Percentiles rank a stretch among this genome's conserved stretches.
These are phyloP conservation scores for Calypte anna DNA, from an alignment of 2,113 vertebrate genomes.

Conservation along the genomic window DNA sequence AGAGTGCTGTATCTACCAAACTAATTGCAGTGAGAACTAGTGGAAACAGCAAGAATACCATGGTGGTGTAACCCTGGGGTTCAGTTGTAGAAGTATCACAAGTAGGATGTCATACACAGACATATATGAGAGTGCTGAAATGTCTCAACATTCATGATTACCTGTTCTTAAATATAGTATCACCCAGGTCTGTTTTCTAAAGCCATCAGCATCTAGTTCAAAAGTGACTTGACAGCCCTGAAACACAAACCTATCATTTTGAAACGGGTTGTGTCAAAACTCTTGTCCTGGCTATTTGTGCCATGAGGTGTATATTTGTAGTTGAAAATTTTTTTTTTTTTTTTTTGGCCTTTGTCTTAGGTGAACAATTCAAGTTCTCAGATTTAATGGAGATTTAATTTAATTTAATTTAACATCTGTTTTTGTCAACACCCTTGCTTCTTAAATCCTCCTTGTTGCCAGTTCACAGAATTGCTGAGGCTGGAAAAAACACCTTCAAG, in stretches of 20 bases:
- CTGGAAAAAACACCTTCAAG: too few species aligned
- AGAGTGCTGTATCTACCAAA: neutral
- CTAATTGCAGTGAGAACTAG: neutral
- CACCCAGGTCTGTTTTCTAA: neutral
- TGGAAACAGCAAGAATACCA: neutral
- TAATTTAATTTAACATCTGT: neutral
- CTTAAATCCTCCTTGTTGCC: neutral
- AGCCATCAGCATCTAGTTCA: neutral
- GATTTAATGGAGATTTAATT: neutral
- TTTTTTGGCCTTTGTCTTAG: neutral
- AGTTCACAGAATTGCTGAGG: neutral
- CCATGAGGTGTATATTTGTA: neutral
- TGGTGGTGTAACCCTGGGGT: fast-evolving
- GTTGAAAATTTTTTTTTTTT: neutral
- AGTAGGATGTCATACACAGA: neutral
- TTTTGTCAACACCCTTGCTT: neutral
- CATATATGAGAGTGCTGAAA: neutral
- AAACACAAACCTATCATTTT: neutral
- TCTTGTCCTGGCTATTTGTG: neutral
- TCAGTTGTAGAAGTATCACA: neutral
- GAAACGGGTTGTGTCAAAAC: neutral
- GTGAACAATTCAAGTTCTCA: neutral
- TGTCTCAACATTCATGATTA: neutral
- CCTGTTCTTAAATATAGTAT: neutral
- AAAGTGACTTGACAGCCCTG: neutral